These are phyloP conservation scores for Drosophila ercepeae DNA, from an alignment of 1,140 invertebrate genomes.

Conservation along the genomic window DNA sequence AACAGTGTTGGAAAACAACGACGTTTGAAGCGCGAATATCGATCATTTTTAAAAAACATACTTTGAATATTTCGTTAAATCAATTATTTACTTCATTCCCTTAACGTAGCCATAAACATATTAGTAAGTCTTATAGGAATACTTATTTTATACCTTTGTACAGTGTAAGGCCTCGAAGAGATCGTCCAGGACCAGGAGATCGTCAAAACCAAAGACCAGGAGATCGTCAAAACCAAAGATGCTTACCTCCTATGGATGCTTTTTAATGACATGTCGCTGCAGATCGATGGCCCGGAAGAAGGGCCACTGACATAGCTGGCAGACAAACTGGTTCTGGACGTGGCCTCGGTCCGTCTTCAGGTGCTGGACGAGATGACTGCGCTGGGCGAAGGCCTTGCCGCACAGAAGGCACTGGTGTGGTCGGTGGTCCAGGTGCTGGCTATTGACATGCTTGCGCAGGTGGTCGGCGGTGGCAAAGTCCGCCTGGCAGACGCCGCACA, in stretches of 20 bases:
- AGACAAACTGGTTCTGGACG: conserved; percentile 16
- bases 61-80: not conserved
- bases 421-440: conserved; percentile 35
- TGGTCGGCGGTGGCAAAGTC: conserved; percentile 69
- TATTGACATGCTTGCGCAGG: conserved; percentile 50
- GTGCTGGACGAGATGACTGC: conserved; percentile 47
- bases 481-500: conserved; percentile 42
- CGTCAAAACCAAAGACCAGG: too few species aligned
- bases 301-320: conserved; percentile 39
- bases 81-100: too few species aligned
- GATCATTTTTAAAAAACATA: too few species aligned
- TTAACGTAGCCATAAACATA: too few species aligned
- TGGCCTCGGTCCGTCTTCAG: conserved; percentile 43
- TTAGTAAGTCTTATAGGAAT: too few species aligned
- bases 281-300: conserved; percentile 63
- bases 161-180: too few species aligned
- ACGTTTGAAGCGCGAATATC: not conserved
- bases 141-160: too few species aligned
- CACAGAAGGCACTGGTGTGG: conserved; percentile 41
- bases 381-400: conserved; percentile 55
- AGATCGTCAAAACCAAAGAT: too few species aligned
- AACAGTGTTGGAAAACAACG: too few species aligned
- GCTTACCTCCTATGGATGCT: conserved; percentile 25
- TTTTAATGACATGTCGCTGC: conserved; percentile 35
- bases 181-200: too few species aligned